These are phyloP conservation scores for Chamaea fasciata DNA, from an alignment of 2,113 vertebrate genomes.

Conservation along the genomic window DNA sequence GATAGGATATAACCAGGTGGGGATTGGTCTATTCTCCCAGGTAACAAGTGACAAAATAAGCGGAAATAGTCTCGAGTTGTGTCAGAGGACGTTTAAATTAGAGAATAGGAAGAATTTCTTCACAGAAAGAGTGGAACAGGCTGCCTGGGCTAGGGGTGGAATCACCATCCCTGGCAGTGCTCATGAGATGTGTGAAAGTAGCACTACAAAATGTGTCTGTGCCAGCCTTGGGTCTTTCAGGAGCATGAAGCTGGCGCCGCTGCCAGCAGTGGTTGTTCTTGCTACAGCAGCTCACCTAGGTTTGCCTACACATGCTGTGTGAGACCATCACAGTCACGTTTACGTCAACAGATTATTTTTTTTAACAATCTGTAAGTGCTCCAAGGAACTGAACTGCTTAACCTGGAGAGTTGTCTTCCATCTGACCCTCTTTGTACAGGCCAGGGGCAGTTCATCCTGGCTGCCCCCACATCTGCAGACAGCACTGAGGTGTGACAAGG, in stretches of 20 bases:
- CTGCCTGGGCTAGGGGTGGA: neutral
- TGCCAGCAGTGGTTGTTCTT: neutral
- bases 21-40: neutral
- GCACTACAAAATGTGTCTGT: neutral
- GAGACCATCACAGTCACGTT: neutral
- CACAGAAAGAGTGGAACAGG: neutral
- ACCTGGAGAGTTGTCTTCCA: accelerated
- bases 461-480: neutral
- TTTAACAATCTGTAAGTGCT: neutral
- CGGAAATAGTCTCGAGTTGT: neutral
- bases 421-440: accelerated
- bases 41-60: neutral
- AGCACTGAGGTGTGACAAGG: neutral
- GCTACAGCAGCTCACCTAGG: accelerated
- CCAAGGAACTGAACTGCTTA: neutral
- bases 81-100: neutral
- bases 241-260: neutral
- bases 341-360: neutral
- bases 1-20: neutral
- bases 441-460: neutral
- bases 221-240: neutral
- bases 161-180: neutral
- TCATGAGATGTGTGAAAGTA: neutral
- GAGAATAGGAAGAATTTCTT: neutral
- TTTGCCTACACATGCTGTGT: neutral